Percentiles rank a stretch among this genome's conserved stretches.
phyloP scores from a whole-genome alignment of 2,888 invertebrate species.

The Nyleta sp. region DNA sequence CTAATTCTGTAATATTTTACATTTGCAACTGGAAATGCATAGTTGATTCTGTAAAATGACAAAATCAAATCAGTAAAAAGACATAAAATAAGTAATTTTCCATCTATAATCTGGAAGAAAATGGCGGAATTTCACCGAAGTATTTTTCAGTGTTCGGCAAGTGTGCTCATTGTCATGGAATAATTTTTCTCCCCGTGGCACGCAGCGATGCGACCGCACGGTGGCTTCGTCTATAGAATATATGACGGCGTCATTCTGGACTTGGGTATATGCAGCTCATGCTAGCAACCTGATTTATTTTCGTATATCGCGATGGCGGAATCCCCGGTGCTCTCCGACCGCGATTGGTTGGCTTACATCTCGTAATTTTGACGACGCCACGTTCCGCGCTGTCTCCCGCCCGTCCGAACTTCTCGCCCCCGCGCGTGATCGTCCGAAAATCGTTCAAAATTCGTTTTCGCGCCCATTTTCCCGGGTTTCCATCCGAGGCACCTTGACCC shows the following conservation, averaged over 20 bases:
- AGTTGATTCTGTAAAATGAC: no score
- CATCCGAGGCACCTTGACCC: not conserved
- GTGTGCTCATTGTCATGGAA: not conserved
- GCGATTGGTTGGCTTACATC: slow-evolving; percentile 58
- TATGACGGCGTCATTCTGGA: slow-evolving; percentile 48
- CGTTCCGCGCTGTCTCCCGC: not conserved
- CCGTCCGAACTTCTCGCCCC: not conserved
- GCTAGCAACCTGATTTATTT: slow-evolving; percentile 71
- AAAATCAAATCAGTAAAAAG: no score
- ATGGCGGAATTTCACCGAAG: no score
- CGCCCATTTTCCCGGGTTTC: slow-evolving; percentile 1
- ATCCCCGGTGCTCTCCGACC: slow-evolving; percentile 58
- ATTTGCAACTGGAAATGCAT: no score
- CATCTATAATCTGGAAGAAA: no score
- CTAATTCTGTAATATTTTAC: no score
- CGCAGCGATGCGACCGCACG: slow-evolving; percentile 16
- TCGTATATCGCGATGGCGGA: slow-evolving; percentile 68
- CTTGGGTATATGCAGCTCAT: slow-evolving; percentile 48
- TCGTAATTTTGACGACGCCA: slow-evolving; percentile 50
- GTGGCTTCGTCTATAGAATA: slow-evolving; percentile 29
- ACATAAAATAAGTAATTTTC: no score
- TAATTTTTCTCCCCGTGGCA: slow-evolving; percentile 2
- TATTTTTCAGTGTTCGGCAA: no score
- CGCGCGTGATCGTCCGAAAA: not conserved
- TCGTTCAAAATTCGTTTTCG: slow-evolving; percentile 3